These are phyloP conservation scores for Cistogaster globosa DNA, from an alignment of 2,888 invertebrate genomes.

Conservation along the genomic window DNA sequence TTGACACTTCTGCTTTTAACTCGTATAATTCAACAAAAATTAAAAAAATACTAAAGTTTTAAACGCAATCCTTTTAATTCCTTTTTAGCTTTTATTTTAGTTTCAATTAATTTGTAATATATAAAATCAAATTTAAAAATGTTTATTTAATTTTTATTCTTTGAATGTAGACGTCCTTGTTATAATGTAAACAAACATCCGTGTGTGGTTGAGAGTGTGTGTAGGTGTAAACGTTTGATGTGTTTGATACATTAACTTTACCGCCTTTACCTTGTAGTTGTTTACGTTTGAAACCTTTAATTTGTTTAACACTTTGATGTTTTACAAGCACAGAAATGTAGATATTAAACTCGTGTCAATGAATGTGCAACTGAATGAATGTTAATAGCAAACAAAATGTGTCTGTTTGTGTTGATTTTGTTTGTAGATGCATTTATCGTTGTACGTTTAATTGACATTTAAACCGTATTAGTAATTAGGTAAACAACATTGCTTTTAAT, in stretches of 20 bases:
- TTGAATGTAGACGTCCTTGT: conserved; percentile 10
- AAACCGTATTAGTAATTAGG: conserved; percentile 63
- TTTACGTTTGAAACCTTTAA: conserved; percentile 52
- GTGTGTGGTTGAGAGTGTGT: not conserved
- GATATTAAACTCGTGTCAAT: conserved; percentile 34
- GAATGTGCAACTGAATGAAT: conserved; percentile 30
- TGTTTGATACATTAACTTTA: conserved; percentile 25
- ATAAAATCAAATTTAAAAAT: conserved; percentile 40
- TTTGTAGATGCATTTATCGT: conserved; percentile 4
- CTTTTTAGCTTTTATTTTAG: not conserved
- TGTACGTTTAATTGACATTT: conserved; percentile 63
- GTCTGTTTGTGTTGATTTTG: not conserved
- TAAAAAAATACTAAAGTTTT: not conserved
- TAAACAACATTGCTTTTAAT: conserved; percentile 64
- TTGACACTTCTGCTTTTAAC: too few relatives aligned
- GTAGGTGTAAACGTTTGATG: not conserved
- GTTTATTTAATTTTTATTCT: conserved; percentile 17
- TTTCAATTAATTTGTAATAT: not conserved
- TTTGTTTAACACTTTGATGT: conserved; percentile 67
- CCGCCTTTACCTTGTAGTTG: conserved; percentile 55
- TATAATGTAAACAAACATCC: not conserved
- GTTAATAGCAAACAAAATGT: too few relatives aligned
- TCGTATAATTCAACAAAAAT: not conserved
- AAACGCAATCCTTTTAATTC: not conserved
- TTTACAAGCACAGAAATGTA: conserved; percentile 47